Conservation (phyloP, 2,797 vertebrate genomes). For the Margarornis squamiger region DNA sequence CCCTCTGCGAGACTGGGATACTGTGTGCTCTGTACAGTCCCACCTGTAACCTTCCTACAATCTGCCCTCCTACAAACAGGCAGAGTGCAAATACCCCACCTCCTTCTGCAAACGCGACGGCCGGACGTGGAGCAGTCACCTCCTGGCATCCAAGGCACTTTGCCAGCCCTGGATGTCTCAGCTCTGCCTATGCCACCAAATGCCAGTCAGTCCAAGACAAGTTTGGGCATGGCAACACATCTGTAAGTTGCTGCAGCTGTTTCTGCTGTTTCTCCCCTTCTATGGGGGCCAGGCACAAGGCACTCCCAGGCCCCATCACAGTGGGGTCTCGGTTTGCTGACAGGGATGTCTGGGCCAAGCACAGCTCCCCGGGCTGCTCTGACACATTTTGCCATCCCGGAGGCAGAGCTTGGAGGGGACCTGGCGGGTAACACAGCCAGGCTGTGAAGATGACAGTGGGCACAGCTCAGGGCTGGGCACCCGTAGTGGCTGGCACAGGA, state of each 20-base stretch:
- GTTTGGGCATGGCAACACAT: rapidly evolving
- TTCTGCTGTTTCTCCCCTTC: neutral
- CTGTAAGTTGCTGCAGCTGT: neutral
- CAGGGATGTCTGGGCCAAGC: neutral
- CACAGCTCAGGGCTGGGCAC: neutral
- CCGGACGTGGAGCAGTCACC: neutral
- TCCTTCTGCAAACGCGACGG: neutral
- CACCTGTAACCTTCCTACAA: rapidly evolving
- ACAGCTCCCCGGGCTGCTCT: rapidly evolving
- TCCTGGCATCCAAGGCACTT: rapidly evolving
- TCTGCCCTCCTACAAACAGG: neutral
- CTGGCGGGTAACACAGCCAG: neutral
- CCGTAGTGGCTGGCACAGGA: neutral
- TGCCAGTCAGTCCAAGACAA: rapidly evolving
- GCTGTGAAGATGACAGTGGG: neutral
- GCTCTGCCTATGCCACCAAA: neutral
- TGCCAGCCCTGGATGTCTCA: neutral
- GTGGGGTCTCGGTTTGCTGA: neutral
- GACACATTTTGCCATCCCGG: rapidly evolving
- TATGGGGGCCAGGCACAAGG: neutral
- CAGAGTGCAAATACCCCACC: neutral
- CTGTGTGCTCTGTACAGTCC: neutral
- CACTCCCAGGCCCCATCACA: neutral
- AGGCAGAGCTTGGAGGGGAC: neutral
- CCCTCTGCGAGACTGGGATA: neutral